These are phyloP conservation scores for Camptogramma bilineatum DNA, from an alignment of 2,888 invertebrate genomes.

Conservation along the genomic window DNA sequence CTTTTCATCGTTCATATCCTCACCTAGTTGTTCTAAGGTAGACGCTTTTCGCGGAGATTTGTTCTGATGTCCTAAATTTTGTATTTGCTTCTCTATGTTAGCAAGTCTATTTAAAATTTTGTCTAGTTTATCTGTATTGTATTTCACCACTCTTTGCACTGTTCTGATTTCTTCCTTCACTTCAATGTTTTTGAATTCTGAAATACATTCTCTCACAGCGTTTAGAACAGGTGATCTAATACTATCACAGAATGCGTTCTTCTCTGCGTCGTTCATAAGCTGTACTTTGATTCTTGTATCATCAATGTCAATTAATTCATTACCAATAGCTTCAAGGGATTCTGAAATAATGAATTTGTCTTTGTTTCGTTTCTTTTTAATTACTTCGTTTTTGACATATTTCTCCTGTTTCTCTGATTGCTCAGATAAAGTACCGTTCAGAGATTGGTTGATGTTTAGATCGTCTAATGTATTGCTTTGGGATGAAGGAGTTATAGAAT, in stretches of 20 bases:
- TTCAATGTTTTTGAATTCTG: conserved; percentile 54
- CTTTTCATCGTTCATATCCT: conserved; percentile 63
- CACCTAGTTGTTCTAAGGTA: conserved; percentile 65
- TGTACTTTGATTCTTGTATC: conserved; percentile 72
- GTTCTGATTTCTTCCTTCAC: conserved; percentile 51
- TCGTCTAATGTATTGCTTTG: conserved; percentile 71
- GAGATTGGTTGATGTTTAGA: conserved; percentile 66
- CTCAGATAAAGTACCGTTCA: conserved; percentile 70
- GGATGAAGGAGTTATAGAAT: conserved; percentile 62
- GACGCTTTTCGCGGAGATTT: conserved; percentile 53
- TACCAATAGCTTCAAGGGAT: conserved; percentile 72
- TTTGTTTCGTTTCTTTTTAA: conserved; percentile 44
- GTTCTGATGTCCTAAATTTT: conserved; percentile 19
- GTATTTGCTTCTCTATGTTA: conserved; percentile 63
- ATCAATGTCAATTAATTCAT: conserved; percentile 54
- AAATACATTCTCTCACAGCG: conserved; percentile 66
- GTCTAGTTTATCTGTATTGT: conserved; percentile 64
- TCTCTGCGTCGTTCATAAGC: conserved; percentile 74
- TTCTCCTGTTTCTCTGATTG: conserved; percentile 60
- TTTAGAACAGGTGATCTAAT: conserved; percentile 68
- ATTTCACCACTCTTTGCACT: conserved; percentile 57
- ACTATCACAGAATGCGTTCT: conserved; percentile 64
- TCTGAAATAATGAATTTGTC: conserved; percentile 62
- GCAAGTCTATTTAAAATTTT: conserved; percentile 62
- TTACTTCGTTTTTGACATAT: conserved; percentile 52